Base-by-base conservation (phyloP, 2,888 invertebrate species). In the Dioctria linearis region DNA sequence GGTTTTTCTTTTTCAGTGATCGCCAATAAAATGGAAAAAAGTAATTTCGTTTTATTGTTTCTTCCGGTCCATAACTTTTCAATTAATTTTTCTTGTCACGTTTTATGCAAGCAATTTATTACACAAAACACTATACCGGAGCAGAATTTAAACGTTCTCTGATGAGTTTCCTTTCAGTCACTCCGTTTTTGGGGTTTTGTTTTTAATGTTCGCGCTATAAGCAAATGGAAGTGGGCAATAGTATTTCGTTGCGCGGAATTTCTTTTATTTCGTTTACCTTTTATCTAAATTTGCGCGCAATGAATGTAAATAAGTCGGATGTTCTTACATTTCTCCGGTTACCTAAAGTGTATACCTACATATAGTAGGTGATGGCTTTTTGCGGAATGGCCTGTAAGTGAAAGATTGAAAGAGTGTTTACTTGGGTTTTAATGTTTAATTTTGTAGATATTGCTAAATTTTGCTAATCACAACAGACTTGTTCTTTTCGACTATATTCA, bases 11-110 rank as follows among this genome's bases (percentile, higher is more conserved):
- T 73, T 25, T 40, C 39, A 57, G 73, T 57, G 57, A 73, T 73
- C 57, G 40, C 59, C 73, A 54, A 73, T 73, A 73, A 73, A 73
- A 73, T 37, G 57, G 57, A 73, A 57, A 42, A 59, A 73, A 57
- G 73, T 73, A 73, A 73, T 73, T 73, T 73, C 54, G 42, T 73
- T 73, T 73, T 59, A 73, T 73, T 73, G 73, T 73, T 73, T 57
- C 37, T 73, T 73, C 73, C 73, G 59, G 42, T 13, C 57, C 57
- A 73, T 73, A 73, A 73, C 42, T 73, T 73, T 73, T 73, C 54
- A 73, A 73, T 73, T 57, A 73, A 73, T 73, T 73, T 73, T 40
- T 73, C 57, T 54, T 73, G 73, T 59, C 54, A 57, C 73, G 43
- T 73, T 73, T 57, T 57, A 73, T 73, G 57, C 73, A 51, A 73